A percentile compares a stretch with the other conserved stretches of the same genome.
These are phyloP conservation scores for Amiota minor DNA, from an alignment of 2,888 invertebrate genomes.

Conservation along the genomic window DNA sequence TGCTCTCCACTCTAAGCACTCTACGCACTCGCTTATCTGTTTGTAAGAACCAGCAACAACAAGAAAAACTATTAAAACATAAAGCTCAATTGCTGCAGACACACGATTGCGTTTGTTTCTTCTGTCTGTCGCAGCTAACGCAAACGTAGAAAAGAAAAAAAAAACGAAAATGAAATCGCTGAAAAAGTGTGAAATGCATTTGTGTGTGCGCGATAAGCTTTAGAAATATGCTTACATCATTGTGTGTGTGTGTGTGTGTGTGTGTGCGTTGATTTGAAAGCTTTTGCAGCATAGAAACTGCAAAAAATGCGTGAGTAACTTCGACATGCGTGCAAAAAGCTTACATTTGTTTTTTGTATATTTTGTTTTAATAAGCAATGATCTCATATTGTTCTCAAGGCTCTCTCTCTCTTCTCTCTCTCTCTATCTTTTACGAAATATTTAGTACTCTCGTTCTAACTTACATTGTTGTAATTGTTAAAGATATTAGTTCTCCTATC, in stretches of 20 bases:
- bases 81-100: conserved; percentile 10
- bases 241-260: neutral
- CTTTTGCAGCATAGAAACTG: conserved; percentile 24
- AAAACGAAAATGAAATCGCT: neutral
- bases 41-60: conserved; percentile 47
- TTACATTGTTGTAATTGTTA: conserved; percentile 1
- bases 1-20: too few species aligned
- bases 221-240: neutral
- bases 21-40: conserved; percentile 11
- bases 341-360: neutral
- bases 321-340: conserved; percentile 1
- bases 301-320: conserved; percentile 4
- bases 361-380: neutral
- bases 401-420: too few species aligned
- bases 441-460: conserved; percentile 1
- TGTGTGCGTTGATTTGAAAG: neutral
- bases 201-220: conserved; percentile 16
- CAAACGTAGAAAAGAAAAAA: neutral
- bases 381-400: neutral
- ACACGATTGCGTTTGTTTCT: conserved; percentile 8
- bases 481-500: too few species aligned
- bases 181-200: conserved; percentile 29
- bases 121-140: neutral
- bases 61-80: conserved; percentile 28
- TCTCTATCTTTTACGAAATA: neutral